Conservation (phyloP, 2,888 invertebrate genomes). For the Strigamia crassipes region DNA sequence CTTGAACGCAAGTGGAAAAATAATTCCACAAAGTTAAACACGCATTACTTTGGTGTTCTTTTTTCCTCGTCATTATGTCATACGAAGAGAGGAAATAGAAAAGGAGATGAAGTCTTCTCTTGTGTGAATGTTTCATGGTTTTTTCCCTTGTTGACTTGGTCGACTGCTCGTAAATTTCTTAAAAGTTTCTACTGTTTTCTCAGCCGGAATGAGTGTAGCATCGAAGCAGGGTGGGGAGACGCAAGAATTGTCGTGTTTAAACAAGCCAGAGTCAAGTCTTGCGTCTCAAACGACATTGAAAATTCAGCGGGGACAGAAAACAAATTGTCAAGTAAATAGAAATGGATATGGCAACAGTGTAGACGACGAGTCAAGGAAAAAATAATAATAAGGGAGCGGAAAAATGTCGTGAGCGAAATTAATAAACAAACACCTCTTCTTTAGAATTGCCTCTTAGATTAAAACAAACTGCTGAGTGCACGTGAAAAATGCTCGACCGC, state of each 20-base stretch:
- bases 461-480: constrained; percentile 3
- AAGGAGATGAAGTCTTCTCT: not conserved
- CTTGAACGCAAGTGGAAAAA: not conserved
- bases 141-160: not conserved
- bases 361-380: not conserved
- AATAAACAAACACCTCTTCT: constrained; percentile 2
- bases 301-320: not conserved
- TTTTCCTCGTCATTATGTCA: not conserved
- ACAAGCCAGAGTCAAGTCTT: constrained; percentile 6
- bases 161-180: constrained; percentile 10
- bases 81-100: not conserved
- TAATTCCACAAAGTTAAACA: too few species aligned
- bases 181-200: constrained; percentile 10
- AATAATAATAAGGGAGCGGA: too few species aligned
- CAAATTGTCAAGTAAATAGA: constrained; percentile 10
- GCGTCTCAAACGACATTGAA: not conserved
- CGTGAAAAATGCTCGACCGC: constrained; percentile 2
- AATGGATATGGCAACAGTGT: not conserved
- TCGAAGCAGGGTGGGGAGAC: not conserved
- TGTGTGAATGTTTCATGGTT: not conserved
- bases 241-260: not conserved
- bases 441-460: not conserved
- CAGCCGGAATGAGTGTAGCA: constrained; percentile 3
- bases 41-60: not conserved
- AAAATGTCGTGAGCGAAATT: not conserved